phyloP scores from a whole-genome alignment of 2,888 invertebrate genomes.

The Heliconius aoede region DNA sequence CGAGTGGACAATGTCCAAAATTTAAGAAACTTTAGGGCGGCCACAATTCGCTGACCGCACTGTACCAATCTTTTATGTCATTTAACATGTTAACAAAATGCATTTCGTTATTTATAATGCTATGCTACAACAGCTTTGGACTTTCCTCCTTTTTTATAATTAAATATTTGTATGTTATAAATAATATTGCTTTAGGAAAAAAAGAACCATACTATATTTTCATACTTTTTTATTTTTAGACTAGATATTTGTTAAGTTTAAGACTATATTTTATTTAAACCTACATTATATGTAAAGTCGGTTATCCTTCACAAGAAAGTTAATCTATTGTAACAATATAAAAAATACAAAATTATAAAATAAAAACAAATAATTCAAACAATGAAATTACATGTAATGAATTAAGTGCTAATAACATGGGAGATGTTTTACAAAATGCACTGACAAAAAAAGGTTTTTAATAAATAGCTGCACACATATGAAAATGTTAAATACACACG shows the following conservation, averaged over 20 bases:
- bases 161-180: not conserved
- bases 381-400: conserved; percentile 11
- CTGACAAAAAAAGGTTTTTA: not conserved
- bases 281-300: not conserved
- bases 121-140: not conserved
- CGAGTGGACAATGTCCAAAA: not conserved
- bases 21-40: not conserved
- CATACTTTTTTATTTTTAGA: conserved; percentile 14
- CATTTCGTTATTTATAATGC: not conserved
- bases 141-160: not conserved
- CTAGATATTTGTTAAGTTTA: conserved; percentile 13
- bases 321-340: not conserved
- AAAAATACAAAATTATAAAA: not conserved
- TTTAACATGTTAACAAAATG: not conserved
- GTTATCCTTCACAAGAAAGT: not conserved
- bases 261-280: not conserved
- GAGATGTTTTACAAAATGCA: conserved; percentile 31
- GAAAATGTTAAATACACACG: not conserved
- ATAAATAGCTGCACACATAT: not conserved
- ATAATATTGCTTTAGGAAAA: not conserved
- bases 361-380: not conserved
- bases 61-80: not conserved
- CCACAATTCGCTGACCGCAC: not conserved
- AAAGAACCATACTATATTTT: conserved; percentile 10
- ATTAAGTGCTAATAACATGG: conserved; percentile 14